A percentile compares a stretch with the other conserved stretches of the same genome.
Evolutionary conservation across 1,140 invertebrate species (phyloP).

Genomic region (Cotesia typhae): DNA sequence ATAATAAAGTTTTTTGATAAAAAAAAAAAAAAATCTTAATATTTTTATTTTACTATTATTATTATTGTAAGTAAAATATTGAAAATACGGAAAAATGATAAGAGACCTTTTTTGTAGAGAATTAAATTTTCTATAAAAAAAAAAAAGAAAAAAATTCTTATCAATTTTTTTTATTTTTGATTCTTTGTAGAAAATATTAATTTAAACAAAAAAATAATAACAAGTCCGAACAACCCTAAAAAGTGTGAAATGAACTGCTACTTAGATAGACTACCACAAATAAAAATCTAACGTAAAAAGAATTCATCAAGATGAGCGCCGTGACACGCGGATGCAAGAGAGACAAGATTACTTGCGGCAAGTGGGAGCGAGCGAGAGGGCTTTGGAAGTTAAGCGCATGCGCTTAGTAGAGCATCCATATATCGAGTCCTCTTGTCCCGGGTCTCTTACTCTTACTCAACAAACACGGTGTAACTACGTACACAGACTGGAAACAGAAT

Average conservation of each 20-base stretch:
- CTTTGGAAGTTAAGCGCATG: conserved; percentile 21
- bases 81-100: too few species aligned
- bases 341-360: not conserved
- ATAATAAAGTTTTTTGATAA: too few species aligned
- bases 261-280: conserved; percentile 40
- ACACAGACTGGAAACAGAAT: conserved; percentile 26
- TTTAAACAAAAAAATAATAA: too few species aligned
- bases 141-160: not conserved
- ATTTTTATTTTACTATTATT: too few species aligned
- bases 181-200: not conserved
- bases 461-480: conserved; percentile 38
- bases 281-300: conserved; percentile 44
- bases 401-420: conserved; percentile 6
- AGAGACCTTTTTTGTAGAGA: too few species aligned
- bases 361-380: not conserved
- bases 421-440: not conserved
- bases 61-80: too few species aligned
- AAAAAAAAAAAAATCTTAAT: too few species aligned
- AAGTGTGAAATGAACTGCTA: conserved; percentile 55
- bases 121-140: too few species aligned
- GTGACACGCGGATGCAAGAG: not conserved
- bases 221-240: not conserved
- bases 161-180: not conserved
- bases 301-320: conserved; percentile 49
- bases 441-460: not conserved